Evolutionary conservation across 23 tunicate species (phyloP).

Genomic region (Diplosoma virens): DNA sequence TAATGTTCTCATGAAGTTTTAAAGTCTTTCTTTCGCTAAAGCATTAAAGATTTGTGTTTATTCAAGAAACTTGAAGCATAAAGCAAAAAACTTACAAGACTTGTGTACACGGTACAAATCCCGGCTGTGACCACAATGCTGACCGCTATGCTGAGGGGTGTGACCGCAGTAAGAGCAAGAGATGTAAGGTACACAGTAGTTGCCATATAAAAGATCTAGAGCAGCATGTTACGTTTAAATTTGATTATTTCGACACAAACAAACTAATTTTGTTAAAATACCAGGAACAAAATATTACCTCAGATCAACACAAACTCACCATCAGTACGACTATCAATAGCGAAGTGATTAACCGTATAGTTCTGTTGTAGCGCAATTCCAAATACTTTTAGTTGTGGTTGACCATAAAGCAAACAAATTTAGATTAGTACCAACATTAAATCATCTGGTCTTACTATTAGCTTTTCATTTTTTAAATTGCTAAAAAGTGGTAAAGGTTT

Average conservation of each 20-base stretch:
- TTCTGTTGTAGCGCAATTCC: constrained; percentile 31
- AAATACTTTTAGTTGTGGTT: no score
- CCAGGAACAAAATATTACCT: not conserved
- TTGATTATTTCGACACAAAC: no score
- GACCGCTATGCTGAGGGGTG: constrained; percentile 17
- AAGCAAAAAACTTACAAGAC: constrained; percentile 49
- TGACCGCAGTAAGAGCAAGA: constrained; percentile 47
- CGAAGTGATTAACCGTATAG: constrained; percentile 9
- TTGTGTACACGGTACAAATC: constrained; percentile 45
- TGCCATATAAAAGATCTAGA: constrained; percentile 37
- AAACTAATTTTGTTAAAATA: not conserved
- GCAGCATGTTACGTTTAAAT: not conserved
- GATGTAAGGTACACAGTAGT: constrained; percentile 42
- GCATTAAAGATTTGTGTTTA: no score
- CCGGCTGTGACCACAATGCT: constrained; percentile 30
- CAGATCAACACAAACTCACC: constrained; percentile 5
- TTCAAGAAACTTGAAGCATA: no score
- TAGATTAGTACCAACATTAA: no score
- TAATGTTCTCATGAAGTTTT: no score
- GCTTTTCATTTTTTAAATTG: no score
- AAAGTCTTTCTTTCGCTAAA: no score
- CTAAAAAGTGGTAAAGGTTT: no score
- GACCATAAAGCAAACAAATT: no score
- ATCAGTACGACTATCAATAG: not conserved
- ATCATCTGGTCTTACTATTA: no score